A percentile compares a stretch with the other conserved stretches of the same genome.
These are phyloP conservation scores for Pachycephus smyrnensis DNA, from an alignment of 2,888 invertebrate genomes.

Conservation along the genomic window DNA sequence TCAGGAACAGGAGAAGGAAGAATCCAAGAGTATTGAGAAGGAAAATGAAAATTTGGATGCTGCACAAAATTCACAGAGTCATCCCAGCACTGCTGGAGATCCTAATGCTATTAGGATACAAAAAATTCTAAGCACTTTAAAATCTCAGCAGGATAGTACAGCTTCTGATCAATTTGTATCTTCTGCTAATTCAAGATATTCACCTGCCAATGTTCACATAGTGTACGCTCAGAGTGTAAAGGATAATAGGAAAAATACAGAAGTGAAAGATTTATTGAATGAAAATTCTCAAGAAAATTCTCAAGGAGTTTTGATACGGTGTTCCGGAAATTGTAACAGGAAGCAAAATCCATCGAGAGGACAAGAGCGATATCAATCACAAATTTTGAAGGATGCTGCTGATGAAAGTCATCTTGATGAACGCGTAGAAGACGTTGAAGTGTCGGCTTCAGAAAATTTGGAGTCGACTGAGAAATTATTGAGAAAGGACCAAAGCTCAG, in stretches of 20 bases:
- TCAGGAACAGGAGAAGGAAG: not conserved
- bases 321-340: slow-evolving; percentile 16
- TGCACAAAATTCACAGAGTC: not conserved
- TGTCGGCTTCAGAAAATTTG: slow-evolving; percentile 21
- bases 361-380: not conserved
- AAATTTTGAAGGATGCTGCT: not conserved
- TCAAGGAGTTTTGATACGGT: slow-evolving; percentile 3
- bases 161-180: not conserved
- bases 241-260: not conserved
- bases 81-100: not conserved
- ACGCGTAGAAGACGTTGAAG: slow-evolving; percentile 2
- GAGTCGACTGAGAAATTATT: slow-evolving; percentile 17
- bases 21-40: not conserved
- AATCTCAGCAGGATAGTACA: not conserved
- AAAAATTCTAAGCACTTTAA: not conserved
- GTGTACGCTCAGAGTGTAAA: slow-evolving; percentile 36
- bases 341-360: slow-evolving; percentile 5
- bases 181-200: not conserved
- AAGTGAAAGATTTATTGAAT: not conserved
- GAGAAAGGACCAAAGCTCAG: not conserved
- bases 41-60: not conserved
- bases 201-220: slow-evolving; percentile 35
- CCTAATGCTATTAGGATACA: not conserved
- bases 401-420: not conserved
- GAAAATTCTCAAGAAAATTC: not conserved